These are phyloP conservation scores for Helicoverpa armigera DNA, from an alignment of 1,140 invertebrate species.

Conservation along the genomic window DNA sequence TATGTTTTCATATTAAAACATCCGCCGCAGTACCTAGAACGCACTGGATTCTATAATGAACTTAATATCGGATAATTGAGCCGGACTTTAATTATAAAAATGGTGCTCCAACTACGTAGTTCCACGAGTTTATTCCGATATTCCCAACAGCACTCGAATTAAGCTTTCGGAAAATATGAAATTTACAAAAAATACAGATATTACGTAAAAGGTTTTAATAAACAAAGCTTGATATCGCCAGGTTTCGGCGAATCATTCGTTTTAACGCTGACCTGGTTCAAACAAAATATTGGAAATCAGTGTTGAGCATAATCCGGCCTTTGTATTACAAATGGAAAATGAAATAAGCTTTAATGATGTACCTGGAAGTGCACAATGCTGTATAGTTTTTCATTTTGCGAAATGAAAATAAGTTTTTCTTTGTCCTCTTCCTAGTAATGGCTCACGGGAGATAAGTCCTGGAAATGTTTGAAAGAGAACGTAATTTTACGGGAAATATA, in stretches of 20 bases:
- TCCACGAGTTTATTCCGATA: slow-evolving; percentile 1
- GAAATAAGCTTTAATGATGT: slow-evolving; percentile 19
- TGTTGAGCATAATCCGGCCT: background rate
- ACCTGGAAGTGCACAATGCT: background rate
- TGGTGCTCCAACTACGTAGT: background rate
- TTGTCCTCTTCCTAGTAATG: background rate
- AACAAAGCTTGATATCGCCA: slow-evolving; percentile 10
- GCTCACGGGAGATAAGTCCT: background rate
- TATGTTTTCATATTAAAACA: slow-evolving; percentile 16
- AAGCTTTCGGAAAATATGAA: slow-evolving; percentile 13
- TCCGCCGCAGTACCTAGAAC: background rate
- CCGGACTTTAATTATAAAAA: slow-evolving; percentile 38
- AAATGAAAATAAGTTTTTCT: background rate
- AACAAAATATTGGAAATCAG: slow-evolving; percentile 18
- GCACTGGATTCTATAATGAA: slow-evolving; percentile 34
- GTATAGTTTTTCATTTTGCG: background rate
- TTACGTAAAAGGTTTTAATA: slow-evolving; percentile 32
- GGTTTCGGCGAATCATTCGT: slow-evolving; percentile 23
- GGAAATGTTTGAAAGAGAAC: background rate
- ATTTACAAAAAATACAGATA: slow-evolving; percentile 11
- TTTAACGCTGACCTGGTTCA: background rate
- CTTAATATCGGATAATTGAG: slow-evolving; percentile 32
- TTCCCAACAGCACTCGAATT: slow-evolving; percentile 15
- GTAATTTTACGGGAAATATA: background rate
- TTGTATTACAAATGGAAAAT: slow-evolving; percentile 22